Evolutionary conservation across 2,113 vertebrate genomes (phyloP), one percentile per base, ranked within the genome.

Genomic region (Brachirus orientalis): DNA sequence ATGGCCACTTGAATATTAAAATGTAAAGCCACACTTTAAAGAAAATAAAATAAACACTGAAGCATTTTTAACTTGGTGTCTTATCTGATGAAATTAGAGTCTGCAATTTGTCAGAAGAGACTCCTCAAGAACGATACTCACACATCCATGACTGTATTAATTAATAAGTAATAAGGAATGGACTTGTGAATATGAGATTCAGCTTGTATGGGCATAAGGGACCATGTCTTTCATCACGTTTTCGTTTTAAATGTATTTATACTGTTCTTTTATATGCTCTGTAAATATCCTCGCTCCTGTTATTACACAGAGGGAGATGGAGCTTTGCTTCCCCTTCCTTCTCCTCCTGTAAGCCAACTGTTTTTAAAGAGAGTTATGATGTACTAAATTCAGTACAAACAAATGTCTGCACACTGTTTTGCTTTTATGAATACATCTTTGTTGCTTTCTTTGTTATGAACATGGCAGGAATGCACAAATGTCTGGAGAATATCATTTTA

Each of bases 121-220:
- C 53, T 41, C 53, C 61, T 43, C 52, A n/a, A 48, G 74, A 43
- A 62, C 36, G 47, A 67, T 36, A 63, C 62, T 66, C 50, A 53
- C 67, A 62, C 44, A 52, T 59, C 55, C 41, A 45, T 60, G 58
- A 63, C 46, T 81, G 46, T 63, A 33, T 16, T 52, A 33, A 52
- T 52, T 52, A 52, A 52, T 75, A 36, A 59, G 69, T 76, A 88
- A 80, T 85, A 67, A 85, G 85, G 76, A 76, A 88, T 84, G 67
- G 72, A 58, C 55, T 69, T 37, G 72, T 88, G 63, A 82, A 86
- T 86, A 76, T 70, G 51, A 63, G 61, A 59, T 69, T 46, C 40
- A 43, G 47, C 37, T 38, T 20, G 52, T 67, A 60, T 37, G 35
- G 14, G 18, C 63, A 77, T 33, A 52, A 17, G 47, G 18, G 52